Evolutionary conservation across 2,797 vertebrate species (phyloP), one percentile per base, ranked within the genome.

Genomic region (Octomys mimax): DNA sequence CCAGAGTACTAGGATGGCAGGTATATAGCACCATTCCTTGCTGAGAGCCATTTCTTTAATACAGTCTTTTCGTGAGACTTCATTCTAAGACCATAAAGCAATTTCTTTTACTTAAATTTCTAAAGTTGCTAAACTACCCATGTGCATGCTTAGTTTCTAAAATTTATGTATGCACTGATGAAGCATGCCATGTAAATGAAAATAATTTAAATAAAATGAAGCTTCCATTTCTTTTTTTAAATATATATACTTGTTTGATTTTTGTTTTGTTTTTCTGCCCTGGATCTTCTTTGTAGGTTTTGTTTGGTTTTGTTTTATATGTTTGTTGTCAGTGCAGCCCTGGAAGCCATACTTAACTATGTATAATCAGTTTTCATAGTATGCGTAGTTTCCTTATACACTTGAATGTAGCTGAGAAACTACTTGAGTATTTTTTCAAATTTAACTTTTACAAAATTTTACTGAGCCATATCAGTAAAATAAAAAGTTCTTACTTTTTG

Each of bases 241-340:
- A 49, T 49, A 11, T 49, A 49, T 49, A 49, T 49, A 49, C 52
- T 90, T 96, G 77, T 57, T 93, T 97, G 6, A 2, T 81, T 39
- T 95, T 91, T 61, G 36, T 68, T 75, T 92, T 57, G 22, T n/a
- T 90, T 68, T 66, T 73, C 75, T 31, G 61, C 83, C 89, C 94
- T 91, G 13, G 82, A 82, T 95, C 70, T 68, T 61, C 16, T 22
- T 2, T 33, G 64, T 75, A 84, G 42, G 79, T 97, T 86, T 22
- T 81, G 16, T 19, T 33, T 73, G 28, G 10, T 96, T 94, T 95
- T 91, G 42, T 68, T 82, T 87, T 92, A 36, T 86, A 0, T 85
- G 54, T 85, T 87, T 86, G 85, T 77, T 61, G 5, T 92, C 92
- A n/a, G 88, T 95, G 77, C 95, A 97, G 86, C 57, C 97, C 95